Conservation (phyloP, 1,140 invertebrate genomes). For the Drosophila murphyi region DNA sequence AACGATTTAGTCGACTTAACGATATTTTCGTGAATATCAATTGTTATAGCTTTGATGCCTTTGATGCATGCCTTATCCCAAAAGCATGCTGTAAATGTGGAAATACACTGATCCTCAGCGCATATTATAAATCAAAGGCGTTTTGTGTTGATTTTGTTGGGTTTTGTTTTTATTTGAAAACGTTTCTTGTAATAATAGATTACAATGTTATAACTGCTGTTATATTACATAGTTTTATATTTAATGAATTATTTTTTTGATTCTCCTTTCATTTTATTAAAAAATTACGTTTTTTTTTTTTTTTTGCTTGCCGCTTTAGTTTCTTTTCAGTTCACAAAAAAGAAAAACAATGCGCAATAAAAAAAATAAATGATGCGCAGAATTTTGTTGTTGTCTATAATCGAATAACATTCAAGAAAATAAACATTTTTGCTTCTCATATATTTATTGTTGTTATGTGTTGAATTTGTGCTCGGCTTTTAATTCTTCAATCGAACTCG, state of each 20-base stretch:
- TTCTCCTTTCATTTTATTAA: constrained; percentile 10
- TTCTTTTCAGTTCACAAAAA: background rate
- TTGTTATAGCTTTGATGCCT: too few relatives aligned
- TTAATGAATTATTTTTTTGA: constrained; percentile 22
- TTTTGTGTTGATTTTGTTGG: background rate
- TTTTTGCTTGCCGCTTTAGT: background rate
- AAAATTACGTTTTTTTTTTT: background rate
- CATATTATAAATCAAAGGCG: too few relatives aligned
- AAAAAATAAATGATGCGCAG: background rate
- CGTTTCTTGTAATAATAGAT: constrained; percentile 32
- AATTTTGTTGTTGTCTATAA: constrained; percentile 4
- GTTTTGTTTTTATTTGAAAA: constrained; percentile 35
- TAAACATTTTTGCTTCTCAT: background rate
- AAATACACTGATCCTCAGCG: background rate
- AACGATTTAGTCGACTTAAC: too few relatives aligned
- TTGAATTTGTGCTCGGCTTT: constrained; percentile 16
- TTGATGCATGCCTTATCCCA: too few relatives aligned
- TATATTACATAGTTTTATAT: constrained; percentile 31
- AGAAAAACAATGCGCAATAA: background rate
- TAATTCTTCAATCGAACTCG: constrained; percentile 1
- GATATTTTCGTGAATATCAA: too few relatives aligned
- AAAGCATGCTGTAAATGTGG: background rate
- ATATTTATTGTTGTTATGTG: background rate
- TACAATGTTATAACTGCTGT: constrained; percentile 29
- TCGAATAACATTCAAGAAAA: background rate